Conservation (phyloP, 2,797 vertebrate species). For the Euthynnus affinis region DNA sequence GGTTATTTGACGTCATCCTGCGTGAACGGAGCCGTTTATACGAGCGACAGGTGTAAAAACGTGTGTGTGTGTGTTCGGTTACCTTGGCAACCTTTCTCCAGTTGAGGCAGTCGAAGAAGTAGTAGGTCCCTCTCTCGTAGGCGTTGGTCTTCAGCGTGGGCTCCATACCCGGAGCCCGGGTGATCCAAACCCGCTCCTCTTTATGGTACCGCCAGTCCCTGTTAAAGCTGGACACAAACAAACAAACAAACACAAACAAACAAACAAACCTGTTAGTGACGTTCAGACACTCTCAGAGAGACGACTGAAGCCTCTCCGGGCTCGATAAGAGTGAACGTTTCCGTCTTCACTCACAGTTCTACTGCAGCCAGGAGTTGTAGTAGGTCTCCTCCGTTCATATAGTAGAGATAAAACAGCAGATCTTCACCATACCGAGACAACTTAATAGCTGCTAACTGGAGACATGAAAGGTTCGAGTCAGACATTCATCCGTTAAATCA, state of each 20-base stretch:
- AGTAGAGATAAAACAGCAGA: slow-evolving; percentile 99
- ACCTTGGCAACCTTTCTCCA: slow-evolving; percentile 99
- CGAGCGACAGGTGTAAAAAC: too few species aligned
- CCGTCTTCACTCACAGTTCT: slow-evolving; percentile 94
- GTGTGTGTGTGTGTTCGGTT: background rate
- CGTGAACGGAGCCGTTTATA: too few species aligned
- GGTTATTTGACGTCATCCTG: too few species aligned
- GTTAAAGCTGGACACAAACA: slow-evolving; percentile 92
- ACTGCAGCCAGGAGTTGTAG: slow-evolving; percentile 98
- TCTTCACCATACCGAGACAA: slow-evolving; percentile 98
- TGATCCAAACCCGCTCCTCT: slow-evolving; percentile 99
- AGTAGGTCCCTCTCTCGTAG: slow-evolving; percentile 98
- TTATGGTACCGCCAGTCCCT: slow-evolving; percentile 99
- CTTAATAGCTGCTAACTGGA: slow-evolving; percentile 97
- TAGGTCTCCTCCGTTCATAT: slow-evolving; percentile 99
- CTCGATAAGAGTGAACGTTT: too few species aligned
- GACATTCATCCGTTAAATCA: too few species aligned
- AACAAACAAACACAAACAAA: too few species aligned
- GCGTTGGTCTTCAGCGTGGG: slow-evolving; percentile 99
- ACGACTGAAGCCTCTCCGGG: too few species aligned
- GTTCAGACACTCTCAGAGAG: background rate
- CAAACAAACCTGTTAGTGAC: background rate
- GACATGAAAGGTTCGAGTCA: background rate
- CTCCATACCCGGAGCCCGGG: slow-evolving; percentile 97
- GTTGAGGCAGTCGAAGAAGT: slow-evolving; percentile 99